Percentiles rank a stretch among this genome's conserved stretches.
Evolutionary conservation across 92 coral and sea anemone species (phyloP).

Genomic region (Micromussa lordhowensis): DNA sequence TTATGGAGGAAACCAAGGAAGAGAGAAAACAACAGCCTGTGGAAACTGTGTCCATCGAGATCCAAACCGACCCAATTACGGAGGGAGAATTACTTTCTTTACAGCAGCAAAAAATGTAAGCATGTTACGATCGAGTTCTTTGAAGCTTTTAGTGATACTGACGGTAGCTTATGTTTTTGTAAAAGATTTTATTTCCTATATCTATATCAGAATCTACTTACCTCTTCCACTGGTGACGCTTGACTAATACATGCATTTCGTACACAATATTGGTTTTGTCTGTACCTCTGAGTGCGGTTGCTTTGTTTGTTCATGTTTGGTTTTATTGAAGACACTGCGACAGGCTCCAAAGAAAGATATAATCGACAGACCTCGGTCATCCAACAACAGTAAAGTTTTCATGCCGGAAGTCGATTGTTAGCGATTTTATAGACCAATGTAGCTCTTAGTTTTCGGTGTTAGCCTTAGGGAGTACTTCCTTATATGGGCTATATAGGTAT

Average conservation of each 20-base stretch:
- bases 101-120: constrained; percentile 77
- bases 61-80: constrained; percentile 40
- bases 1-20: neutral
- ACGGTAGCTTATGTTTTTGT: neutral
- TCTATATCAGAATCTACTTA: no score
- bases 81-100: constrained; percentile 40
- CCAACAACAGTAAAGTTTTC: neutral
- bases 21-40: constrained; percentile 12
- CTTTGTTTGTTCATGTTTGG: neutral
- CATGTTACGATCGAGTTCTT: neutral
- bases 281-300: neutral
- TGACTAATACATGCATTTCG: no score
- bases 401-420: neutral
- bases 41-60: constrained; percentile 17
- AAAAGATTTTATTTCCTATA: neutral
- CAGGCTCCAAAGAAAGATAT: neutral
- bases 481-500: no score
- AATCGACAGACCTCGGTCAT: neutral
- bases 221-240: no score
- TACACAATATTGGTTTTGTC: no score
- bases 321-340: neutral
- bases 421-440: no score
- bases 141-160: neutral
- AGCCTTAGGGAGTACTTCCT: no score
- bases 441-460: no score